A percentile compares a stretch with the other conserved stretches of the same genome.
Evolutionary conservation across 2,113 vertebrate genomes (phyloP).

Genomic region (Cephalopholis sonnerati): DNA sequence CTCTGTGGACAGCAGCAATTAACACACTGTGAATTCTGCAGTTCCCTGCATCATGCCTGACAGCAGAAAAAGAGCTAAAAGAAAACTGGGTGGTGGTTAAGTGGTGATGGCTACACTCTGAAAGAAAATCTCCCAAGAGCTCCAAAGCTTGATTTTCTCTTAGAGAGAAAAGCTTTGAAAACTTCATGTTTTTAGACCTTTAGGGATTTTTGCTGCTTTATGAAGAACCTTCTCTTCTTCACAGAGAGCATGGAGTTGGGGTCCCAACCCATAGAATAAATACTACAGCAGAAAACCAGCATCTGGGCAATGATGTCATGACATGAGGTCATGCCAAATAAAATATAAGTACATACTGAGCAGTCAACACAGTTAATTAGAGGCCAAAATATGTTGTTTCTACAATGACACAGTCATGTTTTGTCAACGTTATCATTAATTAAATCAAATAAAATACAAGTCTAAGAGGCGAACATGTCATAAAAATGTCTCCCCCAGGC

Average conservation of each 20-base stretch:
- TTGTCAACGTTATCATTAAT: not conserved
- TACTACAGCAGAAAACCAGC: not conserved
- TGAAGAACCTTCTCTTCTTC: not conserved
- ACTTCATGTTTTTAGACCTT: not conserved
- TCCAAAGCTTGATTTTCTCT: constrained; percentile 10
- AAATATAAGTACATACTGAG: not conserved
- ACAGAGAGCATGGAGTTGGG: not conserved
- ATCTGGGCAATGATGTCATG: constrained; percentile 28
- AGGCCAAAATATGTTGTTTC: not conserved
- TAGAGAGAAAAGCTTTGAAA: constrained; percentile 2
- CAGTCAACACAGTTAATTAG: constrained; percentile 12
- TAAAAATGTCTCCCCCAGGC: not conserved
- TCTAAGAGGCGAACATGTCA: not conserved
- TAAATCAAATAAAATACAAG: constrained; percentile 3
- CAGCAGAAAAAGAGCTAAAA: constrained; percentile 2
- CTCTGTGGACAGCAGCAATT: constrained; percentile 20
- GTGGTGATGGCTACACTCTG: constrained; percentile 12
- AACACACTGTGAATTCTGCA: constrained; percentile 12
- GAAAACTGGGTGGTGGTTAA: constrained; percentile 1
- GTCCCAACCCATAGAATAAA: not conserved
- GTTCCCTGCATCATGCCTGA: constrained; percentile 4
- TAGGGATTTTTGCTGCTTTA: not conserved
- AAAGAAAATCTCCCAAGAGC: constrained; percentile 16
- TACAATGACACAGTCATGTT: not conserved
- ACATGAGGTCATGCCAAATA: constrained; percentile 12